Evolutionary conservation across 1,140 invertebrate genomes (phyloP), one percentile per base, ranked within the genome.

Genomic region (Musca vetustissima): DNA sequence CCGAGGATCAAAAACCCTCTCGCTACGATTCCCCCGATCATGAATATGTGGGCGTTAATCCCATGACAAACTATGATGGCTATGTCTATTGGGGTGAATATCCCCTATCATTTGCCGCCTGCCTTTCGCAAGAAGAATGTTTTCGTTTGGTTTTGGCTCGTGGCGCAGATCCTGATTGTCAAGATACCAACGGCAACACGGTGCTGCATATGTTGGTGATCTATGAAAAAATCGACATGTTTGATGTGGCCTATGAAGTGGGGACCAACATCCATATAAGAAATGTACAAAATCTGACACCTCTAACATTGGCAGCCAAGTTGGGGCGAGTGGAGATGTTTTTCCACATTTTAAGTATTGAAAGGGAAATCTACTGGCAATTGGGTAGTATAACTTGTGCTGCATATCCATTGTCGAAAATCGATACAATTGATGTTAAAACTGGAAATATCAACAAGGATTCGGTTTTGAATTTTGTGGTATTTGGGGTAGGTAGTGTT

Each of bases 31-130:
- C 89, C 0, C 79, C 93, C 0, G 93, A 97, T 68, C 94, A 98
- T 74, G 98, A 99, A 84, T 95, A 91, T 88, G 93, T 98, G 19
- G 92, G 92, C 73, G 87, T 98, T 0, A 86, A 88, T 72, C 85
- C 89, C 0, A 88, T 93, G 72, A 99, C 97, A 11, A 96, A 98
- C 85, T 99, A 98, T 82, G 89, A 92, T 76, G 97, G 97, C 89
- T 96, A 98, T 83, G 95, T 98, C 0, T 99, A 99, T 83, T 98
- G 96, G 93, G 97, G 97, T 36, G 97, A 99, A 84, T 99, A 98
- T 85, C 96, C 98, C 0, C 83, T 98, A 14, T 91, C 90, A 64
- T 99, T 99, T 85, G 96, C 97, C 2, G 97, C 97, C 0, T 98
- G 97, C 82, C 85, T 98, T 1, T 94, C 94, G 1, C 97, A 99